A percentile compares a stretch with the other conserved stretches of the same genome.
Conservation (phyloP, 2,888 invertebrate genomes). For the Tetrapedia diversipes region DNA sequence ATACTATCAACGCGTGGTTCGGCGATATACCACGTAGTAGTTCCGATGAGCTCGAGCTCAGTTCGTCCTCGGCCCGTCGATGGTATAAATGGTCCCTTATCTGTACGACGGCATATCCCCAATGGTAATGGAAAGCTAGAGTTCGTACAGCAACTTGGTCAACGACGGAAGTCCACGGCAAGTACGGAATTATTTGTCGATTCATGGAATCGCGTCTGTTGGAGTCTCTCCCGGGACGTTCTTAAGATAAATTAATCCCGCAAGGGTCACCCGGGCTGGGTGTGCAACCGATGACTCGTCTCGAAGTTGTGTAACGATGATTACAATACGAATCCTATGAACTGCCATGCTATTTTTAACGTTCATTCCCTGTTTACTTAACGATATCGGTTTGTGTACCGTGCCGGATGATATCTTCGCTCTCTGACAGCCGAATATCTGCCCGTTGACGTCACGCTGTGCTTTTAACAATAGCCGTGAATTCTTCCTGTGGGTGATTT, state of each 20-base stretch:
- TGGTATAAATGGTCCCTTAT: slow-evolving; percentile 23
- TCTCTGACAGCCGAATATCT: slow-evolving; percentile 14
- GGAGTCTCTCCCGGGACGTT: background rate
- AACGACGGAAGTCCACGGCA: background rate
- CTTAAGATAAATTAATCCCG: slow-evolving; percentile 35
- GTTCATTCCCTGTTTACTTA: slow-evolving; percentile 6
- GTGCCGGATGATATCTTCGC: slow-evolving; percentile 19
- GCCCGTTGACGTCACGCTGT: slow-evolving; percentile 17
- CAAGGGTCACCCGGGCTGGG: background rate
- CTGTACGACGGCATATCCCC: background rate
- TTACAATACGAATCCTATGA: too few species aligned
- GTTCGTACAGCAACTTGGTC: background rate
- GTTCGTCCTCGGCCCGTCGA: too few species aligned
- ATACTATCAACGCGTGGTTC: too few species aligned
- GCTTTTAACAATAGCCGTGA: slow-evolving; percentile 33
- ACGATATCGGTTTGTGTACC: slow-evolving; percentile 30
- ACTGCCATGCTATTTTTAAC: slow-evolving; percentile 24
- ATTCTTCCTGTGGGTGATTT: slow-evolving; percentile 13
- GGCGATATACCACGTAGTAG: too few species aligned
- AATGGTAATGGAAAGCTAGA: background rate
- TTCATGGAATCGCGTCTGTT: background rate
- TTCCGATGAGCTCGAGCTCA: too few species aligned
- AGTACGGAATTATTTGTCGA: background rate
- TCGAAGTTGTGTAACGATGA: slow-evolving; percentile 24
- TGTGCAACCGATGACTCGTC: slow-evolving; percentile 20